A percentile compares a stretch with the other conserved stretches of the same genome.
Evolutionary conservation across 1,140 invertebrate genomes (phyloP).

Genomic region (fruit fly (Drosophila melanogaster)): Release_6_plus_ISO1_MT NC_004354.4:2910001-2910500

Average conservation of each 20-base stretch:
- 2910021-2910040: constrained; percentile 12
- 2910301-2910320: constrained; percentile 37
- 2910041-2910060: constrained; percentile 63
- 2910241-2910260: constrained; percentile 41
- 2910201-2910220: constrained; percentile 75
- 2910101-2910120: constrained; percentile 31
- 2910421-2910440: constrained; percentile 45
- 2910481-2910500: constrained; percentile 6
- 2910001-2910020: constrained; percentile 14
- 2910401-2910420: constrained; percentile 79
- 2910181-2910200: constrained; percentile 81
- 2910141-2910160: not conserved
- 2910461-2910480: no score
- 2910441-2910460: constrained; percentile 6
- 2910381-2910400: constrained; percentile 78
- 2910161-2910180: constrained; percentile 28
- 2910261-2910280: constrained; percentile 43
- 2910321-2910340: constrained; percentile 54
- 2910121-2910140: constrained; percentile 33
- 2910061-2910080: constrained; percentile 81
- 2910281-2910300: constrained; percentile 27
- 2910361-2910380: constrained; percentile 83
- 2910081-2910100: constrained; percentile 79
- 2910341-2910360: constrained; percentile 76
- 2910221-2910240: constrained; percentile 32